A percentile compares a stretch with the other conserved stretches of the same genome.
Conservation (phyloP, 1,140 invertebrate genomes). For the Procambarus clarkii region DNA sequence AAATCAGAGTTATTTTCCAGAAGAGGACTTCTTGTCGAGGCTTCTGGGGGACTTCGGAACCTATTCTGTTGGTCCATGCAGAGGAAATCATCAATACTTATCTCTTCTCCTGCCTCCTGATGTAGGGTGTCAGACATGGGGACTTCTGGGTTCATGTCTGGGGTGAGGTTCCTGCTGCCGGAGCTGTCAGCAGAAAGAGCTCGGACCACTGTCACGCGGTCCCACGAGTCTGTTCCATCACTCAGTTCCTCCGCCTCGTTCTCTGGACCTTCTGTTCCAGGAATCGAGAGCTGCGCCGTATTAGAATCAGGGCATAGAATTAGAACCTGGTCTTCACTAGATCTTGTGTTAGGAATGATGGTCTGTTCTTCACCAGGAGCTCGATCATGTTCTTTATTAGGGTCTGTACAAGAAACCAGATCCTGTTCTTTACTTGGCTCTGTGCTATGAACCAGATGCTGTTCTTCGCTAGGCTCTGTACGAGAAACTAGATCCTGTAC, state of each 20-base stretch:
- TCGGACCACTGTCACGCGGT: conserved; percentile 29
- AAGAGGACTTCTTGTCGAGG: not conserved
- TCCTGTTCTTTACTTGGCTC: not conserved
- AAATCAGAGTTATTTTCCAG: not conserved
- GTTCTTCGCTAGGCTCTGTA: not conserved
- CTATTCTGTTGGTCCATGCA: not conserved
- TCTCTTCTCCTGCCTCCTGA: not conserved
- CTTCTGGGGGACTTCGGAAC: not conserved
- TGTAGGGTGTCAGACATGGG: not conserved
- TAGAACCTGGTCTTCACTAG: not conserved
- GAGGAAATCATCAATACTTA: not conserved
- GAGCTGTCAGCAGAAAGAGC: not conserved
- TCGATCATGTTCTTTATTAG: not conserved
- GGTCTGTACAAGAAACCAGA: not conserved
- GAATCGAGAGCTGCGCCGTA: not conserved
- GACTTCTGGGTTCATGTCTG: not conserved
- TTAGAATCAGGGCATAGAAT: not conserved
- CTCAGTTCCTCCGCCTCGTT: conserved; percentile 18
- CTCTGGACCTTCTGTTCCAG: not conserved
- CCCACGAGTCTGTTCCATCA: conserved; percentile 49
- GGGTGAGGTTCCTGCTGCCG: not conserved
- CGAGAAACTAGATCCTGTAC: not conserved
- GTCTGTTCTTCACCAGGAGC: not conserved
- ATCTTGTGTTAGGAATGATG: not conserved
- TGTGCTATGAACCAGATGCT: not conserved